Evolutionary conservation across 2,113 vertebrate genomes (phyloP).

Genomic region (Podarcis cretensis): DNA sequence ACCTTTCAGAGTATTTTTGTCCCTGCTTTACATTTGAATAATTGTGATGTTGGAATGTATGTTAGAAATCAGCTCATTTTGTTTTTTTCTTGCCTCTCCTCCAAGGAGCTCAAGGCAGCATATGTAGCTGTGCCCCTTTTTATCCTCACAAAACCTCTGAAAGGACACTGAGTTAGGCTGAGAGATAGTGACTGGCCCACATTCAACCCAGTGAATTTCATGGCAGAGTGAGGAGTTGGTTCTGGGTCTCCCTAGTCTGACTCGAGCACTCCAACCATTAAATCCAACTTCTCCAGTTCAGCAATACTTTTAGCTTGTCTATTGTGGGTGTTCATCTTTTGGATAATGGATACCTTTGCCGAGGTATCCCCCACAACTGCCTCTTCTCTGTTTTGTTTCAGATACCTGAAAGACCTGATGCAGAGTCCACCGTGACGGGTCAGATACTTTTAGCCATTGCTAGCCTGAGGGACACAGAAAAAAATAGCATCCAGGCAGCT

Average conservation of each 20-base stretch:
- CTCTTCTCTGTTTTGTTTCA: slow-evolving; percentile 21
- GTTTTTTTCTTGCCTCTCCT: neutral
- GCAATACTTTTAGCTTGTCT: neutral
- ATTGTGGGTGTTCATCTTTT: neutral
- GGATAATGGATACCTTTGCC: neutral
- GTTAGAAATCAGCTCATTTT: slow-evolving; percentile 2
- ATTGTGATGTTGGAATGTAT: neutral
- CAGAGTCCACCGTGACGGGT: neutral
- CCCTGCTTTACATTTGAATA: neutral
- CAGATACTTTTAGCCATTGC: neutral
- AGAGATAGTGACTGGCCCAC: too few species aligned
- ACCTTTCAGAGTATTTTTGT: neutral
- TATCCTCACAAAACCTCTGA: neutral
- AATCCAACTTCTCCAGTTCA: neutral
- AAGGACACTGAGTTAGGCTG: neutral
- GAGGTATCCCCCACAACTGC: neutral
- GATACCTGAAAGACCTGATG: neutral
- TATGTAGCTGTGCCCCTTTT: neutral
- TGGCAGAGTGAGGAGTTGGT: neutral
- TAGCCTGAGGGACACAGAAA: neutral
- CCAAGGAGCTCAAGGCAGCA: neutral
- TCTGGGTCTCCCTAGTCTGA: neutral
- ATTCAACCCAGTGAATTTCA: neutral
- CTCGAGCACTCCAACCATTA: neutral
- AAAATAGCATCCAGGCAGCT: neutral